Conservation (phyloP, 2,113 vertebrate species). For the Ariopsis seemanni region DNA sequence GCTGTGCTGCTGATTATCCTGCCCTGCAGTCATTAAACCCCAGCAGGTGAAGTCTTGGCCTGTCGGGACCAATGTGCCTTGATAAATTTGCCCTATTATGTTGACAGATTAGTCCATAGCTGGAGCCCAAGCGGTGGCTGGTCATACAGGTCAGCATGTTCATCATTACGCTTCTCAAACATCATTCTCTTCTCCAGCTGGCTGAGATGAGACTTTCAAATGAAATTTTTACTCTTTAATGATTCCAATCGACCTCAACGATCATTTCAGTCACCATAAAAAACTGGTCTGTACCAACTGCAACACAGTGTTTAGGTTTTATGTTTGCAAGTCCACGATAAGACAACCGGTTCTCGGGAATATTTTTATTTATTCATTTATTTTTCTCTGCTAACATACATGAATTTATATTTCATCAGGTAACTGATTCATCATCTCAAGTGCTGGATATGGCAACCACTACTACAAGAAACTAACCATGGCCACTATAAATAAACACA, state of each 20-base stretch:
- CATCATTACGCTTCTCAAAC: constrained; percentile 60
- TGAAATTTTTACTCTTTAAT: background rate
- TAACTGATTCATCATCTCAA: background rate
- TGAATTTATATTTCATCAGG: background rate
- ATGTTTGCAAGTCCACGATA: background rate
- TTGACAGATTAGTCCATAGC: constrained; percentile 65
- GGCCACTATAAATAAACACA: background rate
- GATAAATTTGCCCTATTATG: constrained; percentile 68
- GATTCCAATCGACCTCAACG: background rate
- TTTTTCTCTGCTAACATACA: background rate
- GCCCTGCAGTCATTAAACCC: constrained; percentile 63
- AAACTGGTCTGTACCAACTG: background rate
- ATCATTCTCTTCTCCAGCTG: constrained; percentile 51
- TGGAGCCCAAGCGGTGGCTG: constrained; percentile 48
- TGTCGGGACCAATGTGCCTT: constrained; percentile 62
- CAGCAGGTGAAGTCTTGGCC: constrained; percentile 54
- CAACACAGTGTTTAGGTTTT: background rate
- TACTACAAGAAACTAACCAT: background rate
- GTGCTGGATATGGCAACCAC: background rate
- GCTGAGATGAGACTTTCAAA: constrained; percentile 15
- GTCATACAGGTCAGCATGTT: constrained; percentile 53
- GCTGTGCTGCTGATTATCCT: constrained; percentile 50
- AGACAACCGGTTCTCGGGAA: background rate
- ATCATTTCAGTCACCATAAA: background rate
- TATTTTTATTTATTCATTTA: too few relatives aligned